Conservation (phyloP, 35 echinoderm and acorn worm genomes). For the Anneissia japonica region DNA sequence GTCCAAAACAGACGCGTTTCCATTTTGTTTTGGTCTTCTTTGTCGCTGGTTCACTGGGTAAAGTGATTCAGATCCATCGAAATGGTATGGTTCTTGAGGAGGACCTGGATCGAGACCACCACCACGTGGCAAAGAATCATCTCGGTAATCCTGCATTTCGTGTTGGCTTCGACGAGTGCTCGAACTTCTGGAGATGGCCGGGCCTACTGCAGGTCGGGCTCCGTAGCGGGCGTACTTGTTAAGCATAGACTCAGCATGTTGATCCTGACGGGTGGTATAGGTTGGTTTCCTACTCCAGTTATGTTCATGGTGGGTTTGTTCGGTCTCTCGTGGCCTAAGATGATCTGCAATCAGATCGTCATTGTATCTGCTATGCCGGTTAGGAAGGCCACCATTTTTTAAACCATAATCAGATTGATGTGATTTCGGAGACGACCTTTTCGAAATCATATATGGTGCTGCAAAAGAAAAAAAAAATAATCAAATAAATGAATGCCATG, state of each 20-base stretch:
- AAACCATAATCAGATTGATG: background rate
- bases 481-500: too few species aligned
- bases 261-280: background rate
- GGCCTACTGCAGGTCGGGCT: background rate
- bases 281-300: background rate
- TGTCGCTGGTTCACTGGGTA: background rate
- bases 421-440: background rate
- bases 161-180: background rate
- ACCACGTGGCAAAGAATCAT: background rate
- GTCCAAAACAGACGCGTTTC: background rate
- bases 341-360: background rate
- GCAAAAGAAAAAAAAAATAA: background rate
- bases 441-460: background rate
- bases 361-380: background rate
- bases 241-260: background rate
- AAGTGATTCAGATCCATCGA: background rate
- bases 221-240: background rate
- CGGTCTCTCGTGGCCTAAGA: background rate
- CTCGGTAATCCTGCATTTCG: background rate
- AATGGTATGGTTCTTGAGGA: background rate
- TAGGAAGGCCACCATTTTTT: background rate
- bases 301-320: background rate
- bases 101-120: background rate
- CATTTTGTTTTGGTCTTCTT: background rate
- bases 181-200: background rate